These are phyloP conservation scores for Hypotaenidia okinawae DNA, from an alignment of 2,797 vertebrate species.

Conservation along the genomic window DNA sequence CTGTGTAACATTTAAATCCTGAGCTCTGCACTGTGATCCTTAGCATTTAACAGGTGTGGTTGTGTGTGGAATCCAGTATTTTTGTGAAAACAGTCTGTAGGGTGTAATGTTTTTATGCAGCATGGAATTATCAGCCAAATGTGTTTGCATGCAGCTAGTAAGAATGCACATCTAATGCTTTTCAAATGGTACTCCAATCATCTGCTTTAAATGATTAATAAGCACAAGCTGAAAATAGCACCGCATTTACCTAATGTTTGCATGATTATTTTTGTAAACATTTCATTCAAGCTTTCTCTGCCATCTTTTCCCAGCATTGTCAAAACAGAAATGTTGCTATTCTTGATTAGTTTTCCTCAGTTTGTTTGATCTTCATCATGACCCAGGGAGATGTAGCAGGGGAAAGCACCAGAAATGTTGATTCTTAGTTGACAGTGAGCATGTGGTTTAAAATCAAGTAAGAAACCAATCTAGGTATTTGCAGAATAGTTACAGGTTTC, in stretches of 20 bases:
- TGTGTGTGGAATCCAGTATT: neutral
- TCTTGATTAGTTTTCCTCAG: conserved; percentile 8
- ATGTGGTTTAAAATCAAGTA: neutral
- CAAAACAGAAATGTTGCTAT: neutral
- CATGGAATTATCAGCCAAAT: neutral
- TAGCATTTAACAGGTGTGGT: neutral
- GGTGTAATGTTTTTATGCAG: neutral
- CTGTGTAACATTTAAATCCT: neutral
- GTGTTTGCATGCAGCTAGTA: neutral
- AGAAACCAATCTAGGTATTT: neutral
- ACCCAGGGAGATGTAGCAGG: neutral
- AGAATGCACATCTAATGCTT: conserved; percentile 41
- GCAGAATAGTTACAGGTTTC: conserved; percentile 8
- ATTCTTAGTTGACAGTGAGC: neutral
- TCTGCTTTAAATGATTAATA: conserved; percentile 75
- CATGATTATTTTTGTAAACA: conserved; percentile 41
- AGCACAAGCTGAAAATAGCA: conserved; percentile 65
- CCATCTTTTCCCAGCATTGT: conserved; percentile 31
- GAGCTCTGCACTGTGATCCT: neutral
- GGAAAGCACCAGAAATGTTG: neutral
- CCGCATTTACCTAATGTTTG: conserved; percentile 45
- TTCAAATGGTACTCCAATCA: conserved; percentile 36
- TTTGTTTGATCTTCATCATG: neutral
- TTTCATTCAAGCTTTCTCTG: conserved; percentile 42
- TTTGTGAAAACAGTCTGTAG: neutral